Evolutionary conservation across 2,113 vertebrate species (phyloP).

Genomic region (Fulmarus glacialis): DNA sequence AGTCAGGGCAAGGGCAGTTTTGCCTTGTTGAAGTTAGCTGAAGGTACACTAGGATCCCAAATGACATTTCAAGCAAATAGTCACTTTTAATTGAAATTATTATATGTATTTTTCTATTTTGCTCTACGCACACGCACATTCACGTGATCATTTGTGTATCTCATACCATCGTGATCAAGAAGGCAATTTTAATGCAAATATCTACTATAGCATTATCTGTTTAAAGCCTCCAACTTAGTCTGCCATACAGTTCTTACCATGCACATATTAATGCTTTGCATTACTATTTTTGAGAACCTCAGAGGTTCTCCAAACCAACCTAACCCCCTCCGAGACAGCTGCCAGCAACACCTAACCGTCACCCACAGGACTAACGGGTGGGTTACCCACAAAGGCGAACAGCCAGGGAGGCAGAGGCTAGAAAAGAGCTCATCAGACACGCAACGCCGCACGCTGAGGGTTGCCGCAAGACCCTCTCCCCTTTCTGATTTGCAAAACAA

Average conservation of each 20-base stretch:
- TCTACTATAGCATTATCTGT: rapidly evolving
- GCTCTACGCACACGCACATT: not conserved
- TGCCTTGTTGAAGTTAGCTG: not conserved
- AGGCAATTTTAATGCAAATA: not conserved
- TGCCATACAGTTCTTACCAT: rapidly evolving
- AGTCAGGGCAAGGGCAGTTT: not conserved
- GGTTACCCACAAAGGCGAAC: not conserved
- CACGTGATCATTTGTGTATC: rapidly evolving
- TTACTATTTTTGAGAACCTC: not conserved
- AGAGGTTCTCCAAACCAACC: not conserved
- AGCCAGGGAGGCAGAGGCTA: not conserved
- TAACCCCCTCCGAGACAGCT: not conserved
- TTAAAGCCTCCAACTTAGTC: not conserved
- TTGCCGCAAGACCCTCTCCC: not conserved
- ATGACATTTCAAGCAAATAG: not conserved
- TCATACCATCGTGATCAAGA: not conserved
- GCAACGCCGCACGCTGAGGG: rapidly evolving
- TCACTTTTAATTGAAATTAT: not conserved
- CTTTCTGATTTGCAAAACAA: conserved; percentile 16
- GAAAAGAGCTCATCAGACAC: not conserved
- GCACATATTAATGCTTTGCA: not conserved
- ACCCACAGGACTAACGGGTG: not conserved
- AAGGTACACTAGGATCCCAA: not conserved
- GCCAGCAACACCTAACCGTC: not conserved
- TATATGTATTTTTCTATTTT: not conserved